Evolutionary conservation across 2,797 vertebrate genomes (phyloP).

Genomic region (Siniperca obscura): DNA sequence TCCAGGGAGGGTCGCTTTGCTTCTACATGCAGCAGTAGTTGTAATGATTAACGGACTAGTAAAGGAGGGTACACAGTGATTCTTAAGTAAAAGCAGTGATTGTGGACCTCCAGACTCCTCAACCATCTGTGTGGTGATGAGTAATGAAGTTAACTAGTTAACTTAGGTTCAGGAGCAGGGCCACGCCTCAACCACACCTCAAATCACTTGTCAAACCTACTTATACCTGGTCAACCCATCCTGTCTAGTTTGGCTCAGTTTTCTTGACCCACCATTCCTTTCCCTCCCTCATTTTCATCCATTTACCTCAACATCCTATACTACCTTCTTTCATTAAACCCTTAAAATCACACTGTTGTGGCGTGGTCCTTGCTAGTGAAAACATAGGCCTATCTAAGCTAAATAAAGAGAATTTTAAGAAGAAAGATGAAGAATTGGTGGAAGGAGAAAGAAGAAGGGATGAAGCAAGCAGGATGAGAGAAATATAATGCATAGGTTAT

Average conservation of each 20-base stretch:
- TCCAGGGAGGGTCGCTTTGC: conserved; percentile 44
- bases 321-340: no score
- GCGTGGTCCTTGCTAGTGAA: background rate
- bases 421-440: background rate
- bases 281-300: no score
- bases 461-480: background rate
- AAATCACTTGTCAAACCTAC: no score
- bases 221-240: no score
- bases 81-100: conserved; percentile 51
- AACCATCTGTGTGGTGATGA: background rate
- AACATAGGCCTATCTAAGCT: conserved; percentile 9
- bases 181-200: no score
- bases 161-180: no score
- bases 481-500: conserved; percentile 2
- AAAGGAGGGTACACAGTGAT: conserved; percentile 39
- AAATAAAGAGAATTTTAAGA: conserved; percentile 5
- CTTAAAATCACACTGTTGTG: no score
- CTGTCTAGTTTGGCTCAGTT: no score
- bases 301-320: no score
- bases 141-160: no score
- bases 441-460: conserved; percentile 1
- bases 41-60: conserved; percentile 70
- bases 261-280: no score
- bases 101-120: conserved; percentile 3
- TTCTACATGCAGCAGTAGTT: conserved; percentile 46